Base-by-base conservation (phyloP, 1,140 invertebrate species). In the Aphelinus certus region DNA sequence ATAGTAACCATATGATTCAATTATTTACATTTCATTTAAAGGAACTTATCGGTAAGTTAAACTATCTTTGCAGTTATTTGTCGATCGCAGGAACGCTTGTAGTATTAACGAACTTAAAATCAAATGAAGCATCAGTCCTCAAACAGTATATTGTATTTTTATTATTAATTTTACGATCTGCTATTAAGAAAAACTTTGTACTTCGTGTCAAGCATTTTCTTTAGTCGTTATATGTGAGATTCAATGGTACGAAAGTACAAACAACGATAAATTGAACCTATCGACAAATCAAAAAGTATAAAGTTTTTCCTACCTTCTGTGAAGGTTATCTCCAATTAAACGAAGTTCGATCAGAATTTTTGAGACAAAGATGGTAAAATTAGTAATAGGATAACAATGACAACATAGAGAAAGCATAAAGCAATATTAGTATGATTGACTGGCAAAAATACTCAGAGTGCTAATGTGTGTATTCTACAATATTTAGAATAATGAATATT, bases 241-340 rank as follows among this genome's bases (percentile, higher is more conserved):
- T 45, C 3, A 3, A 47, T 3, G 26, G 9, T 72, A 53, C 42
- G 46, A 56, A 71, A n/a, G 10, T 5, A 48, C 63, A 55, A 46
- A 4, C 6, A n/a, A 46, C 26, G 48, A 49, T 57, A 7, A 46
- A 46, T 71, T 55, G 47, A 48, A 45, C 56, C 45, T 46, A 65
- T 65, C 45, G 51, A 45, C 45, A 5, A 72, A 9, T 65, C 60
- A 65, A n/a, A 26, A 10, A 62, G 46, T 66, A 61, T 55, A 55
- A 56, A 53, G 7, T 69, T 63, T 71, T 65, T 70, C 51, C 43
- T 75, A 51, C 64, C 68, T 76, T 76, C 74, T 48, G 62, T 70
- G 74, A 76, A 76, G 74, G 63, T 58, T 65, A 6, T 48, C 26
- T 67, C 42, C 7, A 49, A 63, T 5, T 6, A 46, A 68, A 49